Evolutionary conservation across 2,888 invertebrate genomes (phyloP), one percentile per base, ranked within the genome.

Genomic region (Spodoptera littoralis): DNA sequence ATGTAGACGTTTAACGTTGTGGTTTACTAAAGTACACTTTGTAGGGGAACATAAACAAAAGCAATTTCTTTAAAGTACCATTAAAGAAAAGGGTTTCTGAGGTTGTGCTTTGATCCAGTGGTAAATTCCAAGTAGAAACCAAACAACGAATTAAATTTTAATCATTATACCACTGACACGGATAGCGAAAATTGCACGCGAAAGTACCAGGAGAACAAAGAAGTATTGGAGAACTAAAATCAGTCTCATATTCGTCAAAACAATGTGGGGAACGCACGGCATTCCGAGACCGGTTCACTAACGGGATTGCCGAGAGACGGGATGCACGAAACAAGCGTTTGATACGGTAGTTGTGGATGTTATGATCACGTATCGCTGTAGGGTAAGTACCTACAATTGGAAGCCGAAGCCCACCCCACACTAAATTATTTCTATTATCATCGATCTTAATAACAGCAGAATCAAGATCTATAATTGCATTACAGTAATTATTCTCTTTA

Each of bases 201-300:
- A 62, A 66, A 48, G 51, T 73, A 70, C 65, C 24, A 70, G 60
- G 70, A 56, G 74, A 74, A 74, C 74, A 73, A 70, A 73, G 74
- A 70, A 46, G 11, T 73, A 73, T 73, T 69, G 73, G 69, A 72
- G 50, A 74, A 71, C 73, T 81, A 76, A 81, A 74, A 74, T 78
- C 75, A 77, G 71, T 77, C 49, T 75, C 66, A 76, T 73, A 78
- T 76, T 77, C 78, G 62, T 73, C 79, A 73, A 77, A 86, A 85
- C 83, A 87, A 89, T 86, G 84, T 83, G 76, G 71, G 81, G 88
- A 86, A 89, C 85, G 89, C 86, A 59, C 65, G 67, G 77, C 77
- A 81, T 77, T 78, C 73, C 73, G 65, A 76, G 88, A 91, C 90
- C 90, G 90, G 90, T 90, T 88, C 77, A 47, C 74, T 91, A 91